Base-by-base conservation (phyloP, 2,113 vertebrate species). In the Emydura subglobosa region DNA sequence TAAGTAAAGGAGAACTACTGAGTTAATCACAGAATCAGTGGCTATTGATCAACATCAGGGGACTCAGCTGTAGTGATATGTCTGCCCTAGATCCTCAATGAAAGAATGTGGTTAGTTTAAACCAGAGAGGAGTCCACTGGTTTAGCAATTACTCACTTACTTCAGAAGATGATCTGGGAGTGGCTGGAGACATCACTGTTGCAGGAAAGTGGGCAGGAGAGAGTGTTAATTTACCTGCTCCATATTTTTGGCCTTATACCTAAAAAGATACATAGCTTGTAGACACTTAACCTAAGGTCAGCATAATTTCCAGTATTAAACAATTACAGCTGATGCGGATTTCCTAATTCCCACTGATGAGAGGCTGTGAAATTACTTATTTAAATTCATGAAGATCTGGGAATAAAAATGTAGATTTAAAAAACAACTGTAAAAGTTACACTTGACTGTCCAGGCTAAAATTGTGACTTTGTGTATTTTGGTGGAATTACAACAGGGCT, bases 201-300 rank as follows among this genome's bases (percentile, higher is more conserved):
- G 29, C 92, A 89, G 14, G 3, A 5, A 86, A 61, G 0, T 4
- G 17, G 25, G 50, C 83, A 17, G 92, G 57, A 86, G n/a, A 85
- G 27, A 89, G 10, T 78, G 84, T 9, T 42, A 65, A 11, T 81
- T 94, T 81, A 86, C 44, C 39, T 83, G 17, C 27, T 95, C 50
- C 6, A 0, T 89, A 82, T 86, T 89, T 17, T 95, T 94, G 93
- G 91, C 81, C 49, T 50, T 22, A 39, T 42, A 95, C 92, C 82
- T 82, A 93, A 50, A 86, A 89, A 94, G 95, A 95, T 59, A 94
- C 95, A 85, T 4, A 59, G 51, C 83, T 96, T 92, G 86, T 90
- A 94, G 95, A 92, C 86, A 91, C 53, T 87, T 94, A 88, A 96
- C 94, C 81, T 83, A 61, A 86, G 92, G 94, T 91, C 93, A 97